Conservation (phyloP, 2,888 invertebrate genomes). For the Gortyna flavago region DNA sequence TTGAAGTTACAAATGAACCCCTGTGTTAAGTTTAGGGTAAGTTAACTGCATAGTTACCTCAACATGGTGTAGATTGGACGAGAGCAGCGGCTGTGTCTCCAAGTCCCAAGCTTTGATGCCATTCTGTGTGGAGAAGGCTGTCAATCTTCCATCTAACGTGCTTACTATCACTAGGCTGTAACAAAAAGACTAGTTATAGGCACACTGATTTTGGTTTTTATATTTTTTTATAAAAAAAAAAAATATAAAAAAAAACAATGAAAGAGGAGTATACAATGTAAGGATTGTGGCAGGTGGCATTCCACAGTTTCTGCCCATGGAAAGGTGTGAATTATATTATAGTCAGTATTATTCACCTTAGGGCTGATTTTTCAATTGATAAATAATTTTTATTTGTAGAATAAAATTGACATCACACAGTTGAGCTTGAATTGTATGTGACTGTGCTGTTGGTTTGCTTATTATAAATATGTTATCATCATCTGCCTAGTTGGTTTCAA, state of each 20-base stretch:
- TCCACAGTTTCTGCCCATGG: too few relatives aligned
- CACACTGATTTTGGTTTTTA: neutral
- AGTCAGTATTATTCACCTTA: too few relatives aligned
- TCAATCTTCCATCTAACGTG: constrained; percentile 96
- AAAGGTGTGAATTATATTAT: too few relatives aligned
- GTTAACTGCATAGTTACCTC: constrained; percentile 90
- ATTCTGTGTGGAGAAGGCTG: constrained; percentile 93
- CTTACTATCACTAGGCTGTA: constrained; percentile 94
- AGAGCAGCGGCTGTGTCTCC: constrained; percentile 94
- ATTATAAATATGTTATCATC: too few relatives aligned
- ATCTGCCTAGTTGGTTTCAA: too few relatives aligned
- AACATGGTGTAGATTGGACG: constrained; percentile 96
- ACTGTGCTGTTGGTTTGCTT: too few relatives aligned
- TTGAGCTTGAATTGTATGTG: too few relatives aligned
- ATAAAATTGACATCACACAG: too few relatives aligned
- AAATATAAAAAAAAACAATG: neutral
- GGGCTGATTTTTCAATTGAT: too few relatives aligned
- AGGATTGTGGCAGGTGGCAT: too few relatives aligned
- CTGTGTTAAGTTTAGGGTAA: neutral
- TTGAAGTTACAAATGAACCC: neutral
- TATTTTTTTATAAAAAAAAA: neutral
- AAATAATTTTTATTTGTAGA: too few relatives aligned
- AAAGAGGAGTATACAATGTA: too few relatives aligned
- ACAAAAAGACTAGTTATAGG: neutral
- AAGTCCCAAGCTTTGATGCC: constrained; percentile 94